Percentiles rank a stretch among this genome's conserved stretches.
These are phyloP conservation scores for Tachyglossus aculeatus DNA, from an alignment of 2,797 vertebrate genomes.

Conservation along the genomic window DNA sequence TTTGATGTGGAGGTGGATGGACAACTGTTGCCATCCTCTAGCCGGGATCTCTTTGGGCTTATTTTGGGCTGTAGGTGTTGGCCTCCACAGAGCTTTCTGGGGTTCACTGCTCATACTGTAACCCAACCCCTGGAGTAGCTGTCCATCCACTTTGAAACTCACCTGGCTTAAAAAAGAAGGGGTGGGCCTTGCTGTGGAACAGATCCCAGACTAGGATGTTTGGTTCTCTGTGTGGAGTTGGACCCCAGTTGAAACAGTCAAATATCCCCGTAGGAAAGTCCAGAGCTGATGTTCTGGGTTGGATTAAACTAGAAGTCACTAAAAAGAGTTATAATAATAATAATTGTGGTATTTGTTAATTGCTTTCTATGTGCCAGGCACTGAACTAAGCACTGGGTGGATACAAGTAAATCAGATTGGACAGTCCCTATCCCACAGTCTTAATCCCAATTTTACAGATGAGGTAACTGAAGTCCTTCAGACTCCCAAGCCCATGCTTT, in stretches of 20 bases:
- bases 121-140: background rate
- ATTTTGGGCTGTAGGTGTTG: background rate
- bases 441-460: too few species aligned
- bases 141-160: background rate
- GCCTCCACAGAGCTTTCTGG: too few species aligned
- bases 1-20: too few species aligned
- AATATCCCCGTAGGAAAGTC: accelerated
- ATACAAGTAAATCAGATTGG: too few species aligned
- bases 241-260: background rate
- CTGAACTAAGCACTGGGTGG: too few species aligned
- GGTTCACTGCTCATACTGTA: slow-evolving; percentile 2
- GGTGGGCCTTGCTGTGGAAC: background rate
- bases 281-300: background rate
- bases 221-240: background rate
- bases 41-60: background rate
- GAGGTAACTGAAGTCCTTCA: too few species aligned
- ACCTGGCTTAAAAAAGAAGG: background rate
- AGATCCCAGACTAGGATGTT: background rate
- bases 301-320: too few species aligned
- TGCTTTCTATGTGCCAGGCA: too few species aligned
- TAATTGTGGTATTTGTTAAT: too few species aligned
- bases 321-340: too few species aligned
- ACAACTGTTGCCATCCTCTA: background rate
- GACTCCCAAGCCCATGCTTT: too few species aligned
- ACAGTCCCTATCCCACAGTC: too few species aligned